These are phyloP conservation scores for Alcedo atthis DNA, from an alignment of 2,797 vertebrate genomes.

Conservation along the genomic window DNA sequence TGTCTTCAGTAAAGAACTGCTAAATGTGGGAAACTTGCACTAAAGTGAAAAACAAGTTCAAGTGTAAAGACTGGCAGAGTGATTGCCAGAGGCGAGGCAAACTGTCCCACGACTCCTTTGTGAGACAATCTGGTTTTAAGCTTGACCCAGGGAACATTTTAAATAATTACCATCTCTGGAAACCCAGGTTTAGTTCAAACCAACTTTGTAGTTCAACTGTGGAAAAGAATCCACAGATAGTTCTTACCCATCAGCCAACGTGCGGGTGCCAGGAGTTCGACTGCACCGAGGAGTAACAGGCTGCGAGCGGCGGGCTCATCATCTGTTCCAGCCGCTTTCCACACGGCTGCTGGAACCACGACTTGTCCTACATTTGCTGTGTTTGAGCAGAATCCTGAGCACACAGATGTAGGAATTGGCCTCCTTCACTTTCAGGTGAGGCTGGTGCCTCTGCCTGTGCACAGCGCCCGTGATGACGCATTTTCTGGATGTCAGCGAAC, in stretches of 20 bases:
- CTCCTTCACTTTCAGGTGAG: not conserved
- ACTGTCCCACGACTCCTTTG: not conserved
- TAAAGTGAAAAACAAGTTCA: constrained; percentile 50
- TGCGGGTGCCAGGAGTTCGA: accelerated
- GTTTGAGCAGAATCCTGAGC: not conserved
- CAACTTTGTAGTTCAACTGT: not conserved
- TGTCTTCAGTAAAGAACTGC: constrained; percentile 29
- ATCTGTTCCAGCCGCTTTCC: not conserved
- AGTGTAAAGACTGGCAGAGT: constrained; percentile 4
- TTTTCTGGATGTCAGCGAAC: not conserved
- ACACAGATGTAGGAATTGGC: not conserved
- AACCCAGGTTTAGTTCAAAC: not conserved
- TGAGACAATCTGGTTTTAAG: not conserved
- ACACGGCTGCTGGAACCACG: not conserved
- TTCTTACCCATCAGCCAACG: not conserved
- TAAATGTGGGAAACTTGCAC: constrained; percentile 9
- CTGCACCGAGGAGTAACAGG: not conserved
- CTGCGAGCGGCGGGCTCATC: not conserved
- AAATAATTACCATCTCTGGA: not conserved
- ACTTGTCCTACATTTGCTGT: not conserved
- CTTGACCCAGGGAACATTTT: not conserved
- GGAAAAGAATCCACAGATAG: not conserved
- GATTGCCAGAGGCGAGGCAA: constrained; percentile 11
- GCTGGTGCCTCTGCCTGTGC: not conserved
- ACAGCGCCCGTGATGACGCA: accelerated